Base-by-base conservation (phyloP, 2,888 invertebrate genomes). In the Heliconius ismenius region DNA sequence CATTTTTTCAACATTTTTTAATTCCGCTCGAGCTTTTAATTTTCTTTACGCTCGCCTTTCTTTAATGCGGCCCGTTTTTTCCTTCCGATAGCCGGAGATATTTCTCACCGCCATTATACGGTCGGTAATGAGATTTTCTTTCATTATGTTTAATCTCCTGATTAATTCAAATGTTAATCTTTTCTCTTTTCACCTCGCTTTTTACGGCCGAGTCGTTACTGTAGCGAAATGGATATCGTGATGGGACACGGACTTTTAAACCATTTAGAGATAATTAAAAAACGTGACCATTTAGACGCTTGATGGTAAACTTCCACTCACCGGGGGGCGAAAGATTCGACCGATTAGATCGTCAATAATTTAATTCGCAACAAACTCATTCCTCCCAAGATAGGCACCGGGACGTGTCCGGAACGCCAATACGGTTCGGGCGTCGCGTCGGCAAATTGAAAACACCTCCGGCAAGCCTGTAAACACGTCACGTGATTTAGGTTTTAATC, bases 401-500 rank as follows among this genome's bases (percentile, higher is more conserved):
- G 86, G 83, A 93, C 93, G 93, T 94, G 93, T 92, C 89, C 91
- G 90, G 93, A 92, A 93, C 91, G 88, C 92, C 93, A 92, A 94
- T 92, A 88, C 84, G 86, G 86, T 89, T 90, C 87, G 89, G 91
- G 87, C 92, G 91, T 92, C 91, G 87, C 92, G 91, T 92, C 90
- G 91, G 90, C 92, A 93, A 94, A 94, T 93, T 94, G 93, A 93
- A 93, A 93, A 94, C 93, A 93, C 93, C 93, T 93, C 92, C 89
- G 91, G 91, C 90, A 90, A 83, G 90, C 92, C 93, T 93, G 94
- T 94, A 94, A 93, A 94, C 94, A 93, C 93, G 94, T 93, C 94
- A 93, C 94, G 94, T 94, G 94, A 94, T 94, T 94, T 94, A 94
- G 94, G 93, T 93, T 94, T 94, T 94, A 94, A 94, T 94, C 94